Evolutionary conservation across 2,113 vertebrate species (phyloP), one percentile per base, ranked within the genome.

Genomic region (Atlantisia rogersi): DNA sequence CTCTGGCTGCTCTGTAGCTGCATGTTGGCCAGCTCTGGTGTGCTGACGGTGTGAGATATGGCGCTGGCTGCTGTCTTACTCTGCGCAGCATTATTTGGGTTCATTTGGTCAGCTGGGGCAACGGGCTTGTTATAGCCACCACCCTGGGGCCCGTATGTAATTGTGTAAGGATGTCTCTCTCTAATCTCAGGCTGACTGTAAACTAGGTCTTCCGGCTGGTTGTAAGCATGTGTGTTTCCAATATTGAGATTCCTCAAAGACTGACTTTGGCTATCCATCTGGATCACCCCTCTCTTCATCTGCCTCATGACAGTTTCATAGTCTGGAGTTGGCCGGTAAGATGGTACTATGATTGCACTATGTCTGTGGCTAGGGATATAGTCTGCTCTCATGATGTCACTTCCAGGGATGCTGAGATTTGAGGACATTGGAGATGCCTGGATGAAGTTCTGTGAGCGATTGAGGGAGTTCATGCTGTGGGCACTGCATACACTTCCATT

Each of bases 171-270:
- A 50, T 98, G 97, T 80, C 98, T 97, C 86, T 99, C 99, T 60
- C 98, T 98, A 95, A 99, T 99, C 97, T 99, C 99, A 0, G 99
- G 99, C 82, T 99, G 99, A 96, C 99, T 99, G 90, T 99, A 99
- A 71, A 99, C 99, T 91, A 99, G 97, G 25, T 98, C 98, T 97
- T 99, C 99, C 0, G 99, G 98, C 92, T 99, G 99, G 44, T 98
- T 98, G 94, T 99, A 99, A 63, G 98, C 99, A 5, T 99, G 98
- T 1, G 99, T 98, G 71, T 99, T 99, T 82, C 99, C 99, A 89
- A 99, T 99, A 88, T 99, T 99, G 73, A 99, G 99, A 95, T 99
- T 99, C 42, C 99, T 98, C 96, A 99, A 95, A 11, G 99, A 99
- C 71, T 99, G 99, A 97, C 99, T 99, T 91, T 99, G 99, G 93